Base-by-base conservation (phyloP, 2,888 invertebrate genomes). In the Drosophila helvetica region DNA sequence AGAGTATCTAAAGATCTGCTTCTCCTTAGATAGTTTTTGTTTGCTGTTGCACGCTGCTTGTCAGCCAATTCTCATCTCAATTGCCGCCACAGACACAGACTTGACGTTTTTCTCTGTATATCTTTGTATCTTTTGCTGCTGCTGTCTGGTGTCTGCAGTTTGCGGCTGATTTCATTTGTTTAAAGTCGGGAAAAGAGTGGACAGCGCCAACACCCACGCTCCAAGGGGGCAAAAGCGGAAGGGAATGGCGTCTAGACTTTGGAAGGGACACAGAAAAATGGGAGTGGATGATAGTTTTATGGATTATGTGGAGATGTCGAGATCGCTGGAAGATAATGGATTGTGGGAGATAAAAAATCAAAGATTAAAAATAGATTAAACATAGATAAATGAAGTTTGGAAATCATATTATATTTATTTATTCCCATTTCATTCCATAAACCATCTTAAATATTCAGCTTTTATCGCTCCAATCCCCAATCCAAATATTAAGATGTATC, bases 61-160 rank as follows among this genome's bases (percentile, higher is more conserved):
- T 70, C 60, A 59, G 43, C 55, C 71, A 54, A 72, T 72, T 71
- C 64, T 48, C 65, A 64, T 73, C 71, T 72, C 73, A 71, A 71
- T 71, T 71, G 64, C 52, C 72, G 64, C 52, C 42, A 42, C 38
- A 38, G 47, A 42, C 18, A 1, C 2, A 2, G 19, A 22, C 22
- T 61, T 22, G 17, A 22, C 30, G n/a, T 47, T n/a, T n/a, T 19
- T 33, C 18, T 9, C 38, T 18, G 61, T 30, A 19, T 18, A 19
- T 18, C 33, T 52, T 65, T 54, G 54, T 66, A 54, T 53, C 65
- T 66, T 42, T 38, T 19, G 38, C 45, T 50, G 38, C 48, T 43
- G 43, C 27, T 59, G 18, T 46, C 18, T 18, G 18, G 17, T 18
- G 17, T 18, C 46, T 46, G 58, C 47, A 18, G 59, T 18, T 48